Percentiles rank a stretch among this genome's conserved stretches.
These are phyloP conservation scores for Clamator glandarius DNA, from an alignment of 2,797 vertebrate genomes.

Conservation along the genomic window DNA sequence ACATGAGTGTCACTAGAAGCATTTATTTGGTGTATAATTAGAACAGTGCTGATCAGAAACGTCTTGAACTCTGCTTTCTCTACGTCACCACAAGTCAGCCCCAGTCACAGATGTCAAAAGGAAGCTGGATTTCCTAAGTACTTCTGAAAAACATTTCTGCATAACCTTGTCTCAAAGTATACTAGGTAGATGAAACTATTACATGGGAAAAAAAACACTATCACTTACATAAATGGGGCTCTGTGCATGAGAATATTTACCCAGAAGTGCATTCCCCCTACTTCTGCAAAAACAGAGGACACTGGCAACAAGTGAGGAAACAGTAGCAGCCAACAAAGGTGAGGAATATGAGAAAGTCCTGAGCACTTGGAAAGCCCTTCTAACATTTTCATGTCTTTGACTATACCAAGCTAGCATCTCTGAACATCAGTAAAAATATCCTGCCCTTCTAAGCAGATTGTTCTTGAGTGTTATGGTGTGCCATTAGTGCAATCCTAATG, in stretches of 20 bases:
- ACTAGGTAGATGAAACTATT: not conserved
- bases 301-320: not conserved
- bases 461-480: not conserved
- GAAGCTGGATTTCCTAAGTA: not conserved
- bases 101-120: not conserved
- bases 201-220: not conserved
- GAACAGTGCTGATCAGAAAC: not conserved
- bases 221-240: not conserved
- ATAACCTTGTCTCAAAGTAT: not conserved
- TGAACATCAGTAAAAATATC: not conserved
- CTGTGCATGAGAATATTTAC: not conserved
- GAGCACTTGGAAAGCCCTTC: not conserved
- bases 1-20: not conserved
- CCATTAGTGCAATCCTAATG: not conserved
- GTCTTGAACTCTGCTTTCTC: too few relatives aligned
- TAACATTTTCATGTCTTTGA: not conserved
- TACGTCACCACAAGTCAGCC: not conserved
- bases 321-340: rapidly evolving
- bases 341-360: not conserved
- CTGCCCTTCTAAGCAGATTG: not conserved
- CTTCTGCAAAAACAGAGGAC: not conserved
- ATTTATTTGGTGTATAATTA: not conserved
- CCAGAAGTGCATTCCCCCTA: not conserved
- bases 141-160: not conserved
- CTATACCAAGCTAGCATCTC: not conserved